Percentiles rank a stretch among this genome's conserved stretches.
Conservation (phyloP, 2,113 vertebrate genomes). For the Leuciscus idus region DNA sequence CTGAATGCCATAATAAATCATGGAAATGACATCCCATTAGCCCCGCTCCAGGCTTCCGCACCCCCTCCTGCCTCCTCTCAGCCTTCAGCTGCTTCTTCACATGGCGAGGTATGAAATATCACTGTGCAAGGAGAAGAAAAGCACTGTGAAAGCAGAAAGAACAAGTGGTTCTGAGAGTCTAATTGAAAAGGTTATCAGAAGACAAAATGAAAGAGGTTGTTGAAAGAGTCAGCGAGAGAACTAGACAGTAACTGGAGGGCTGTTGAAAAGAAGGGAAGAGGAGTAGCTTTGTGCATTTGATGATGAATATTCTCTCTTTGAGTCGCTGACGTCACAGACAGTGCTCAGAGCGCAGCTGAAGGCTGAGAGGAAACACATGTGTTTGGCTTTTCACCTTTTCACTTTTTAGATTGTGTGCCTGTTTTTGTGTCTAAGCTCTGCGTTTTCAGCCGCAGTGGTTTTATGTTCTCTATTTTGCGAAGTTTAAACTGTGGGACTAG, state of each 20-base stretch:
- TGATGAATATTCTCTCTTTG: slow-evolving; percentile 16
- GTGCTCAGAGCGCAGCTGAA: neutral
- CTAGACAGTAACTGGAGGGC: neutral
- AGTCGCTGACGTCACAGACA: slow-evolving; percentile 33
- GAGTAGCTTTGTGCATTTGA: neutral
- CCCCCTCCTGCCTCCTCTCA: neutral
- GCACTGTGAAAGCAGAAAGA: neutral
- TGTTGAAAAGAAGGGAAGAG: slow-evolving; percentile 1
- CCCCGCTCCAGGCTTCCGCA: slow-evolving; percentile 7
- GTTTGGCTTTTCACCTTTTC: slow-evolving; percentile 23
- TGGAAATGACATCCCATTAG: slow-evolving; percentile 48
- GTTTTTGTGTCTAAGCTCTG: neutral
- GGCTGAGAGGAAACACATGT: neutral
- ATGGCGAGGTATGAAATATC: slow-evolving; percentile 34
- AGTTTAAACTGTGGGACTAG: neutral
- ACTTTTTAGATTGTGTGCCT: slow-evolving; percentile 6
- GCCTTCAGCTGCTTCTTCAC: slow-evolving; percentile 32
- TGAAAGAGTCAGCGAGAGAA: neutral
- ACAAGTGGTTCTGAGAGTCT: neutral
- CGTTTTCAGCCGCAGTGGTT: neutral
- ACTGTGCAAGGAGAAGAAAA: slow-evolving; percentile 1
- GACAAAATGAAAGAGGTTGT: neutral
- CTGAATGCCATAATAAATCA: slow-evolving; percentile 67
- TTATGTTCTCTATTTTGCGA: neutral
- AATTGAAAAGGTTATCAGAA: slow-evolving; percentile 3